Evolutionary conservation across 1,140 invertebrate genomes (phyloP), one percentile per base, ranked within the genome.

Genomic region (Zaprionus ornatus): DNA sequence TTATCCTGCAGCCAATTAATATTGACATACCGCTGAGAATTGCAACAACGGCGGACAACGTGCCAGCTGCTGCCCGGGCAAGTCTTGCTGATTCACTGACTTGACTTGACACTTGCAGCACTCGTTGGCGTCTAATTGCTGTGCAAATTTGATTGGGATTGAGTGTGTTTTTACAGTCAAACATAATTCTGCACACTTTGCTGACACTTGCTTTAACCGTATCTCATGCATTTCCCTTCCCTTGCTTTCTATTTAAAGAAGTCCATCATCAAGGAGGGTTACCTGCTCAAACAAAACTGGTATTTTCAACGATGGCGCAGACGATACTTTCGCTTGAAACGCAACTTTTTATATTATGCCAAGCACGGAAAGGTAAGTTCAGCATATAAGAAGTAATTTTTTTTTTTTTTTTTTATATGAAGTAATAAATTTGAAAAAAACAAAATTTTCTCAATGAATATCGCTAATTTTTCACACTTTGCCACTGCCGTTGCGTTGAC

Each of bases 231-330:
- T 17, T 27, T 59, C 21, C 12, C 27, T 45, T 35, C 32, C 9
- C n/a, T 56, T 4, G 59, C 13, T 54, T n/a, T 40, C 10, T 48
- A 35, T 25, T 9, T 63, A 13, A 45, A 88, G 85, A 55, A 68
- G 96, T 95, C 95, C 72, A 95, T 95, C 90, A 95, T 95, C 69
- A 97, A 96, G 92, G 97, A 97, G 93, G 97, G 97, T 52, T 97
- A 95, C 93, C 93, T 97, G 88, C 95, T 97, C 94, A 97, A 97
- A 93, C 96, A 97, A 93, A 97, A 96, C 56, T 96, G 95, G 92
- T 86, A 96, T 73, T 97, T 97, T 93, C 96, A 97, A 93, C 94
- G 97, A 91, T 98, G 96, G 96, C 95, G 96, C 90, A 95, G 96
- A 79, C 94, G 96, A 74, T 97, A 97, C 91, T 98, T 97, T 94